Base-by-base conservation (phyloP, 30 jellyfish, hydroid and myxozoan species). In the Hydractinia echinata region DNA sequence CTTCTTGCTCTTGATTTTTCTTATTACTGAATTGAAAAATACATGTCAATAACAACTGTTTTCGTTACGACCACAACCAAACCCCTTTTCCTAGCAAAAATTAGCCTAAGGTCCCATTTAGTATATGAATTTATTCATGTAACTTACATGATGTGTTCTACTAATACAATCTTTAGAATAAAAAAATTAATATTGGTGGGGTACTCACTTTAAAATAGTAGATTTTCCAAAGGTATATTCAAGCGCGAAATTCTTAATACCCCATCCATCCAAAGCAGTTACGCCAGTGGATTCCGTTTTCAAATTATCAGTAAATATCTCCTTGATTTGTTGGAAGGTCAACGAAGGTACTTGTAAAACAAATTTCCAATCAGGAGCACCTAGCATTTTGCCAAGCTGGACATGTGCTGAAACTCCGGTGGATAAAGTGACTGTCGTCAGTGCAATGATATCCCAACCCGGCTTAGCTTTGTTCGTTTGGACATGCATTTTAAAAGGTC, bases 341-440 rank as follows among this genome's bases (percentile, higher is more conserved):
- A 64, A n/a, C 10, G 74, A 64, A n/a, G 74, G 74, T 6, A 64
- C 39, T 64, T 64, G 74, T 51, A 64, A 64, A n/a, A 64, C 74
- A 13, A 64, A 64, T 64, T 64, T 64, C 74, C 74, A 64, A 64
- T 64, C 39, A n/a, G 74, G 74, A 64, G 74, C 74, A 64, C 74
- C 39, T 30, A 30, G 44, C 44, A 30, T 30, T n/a, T 64, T n/a
- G 0, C 74, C 74, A 7, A 64, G 74, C 74, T 64, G 74, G 9
- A 64, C 74, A 7, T n/a, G 18, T 6, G 39, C 74, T 7, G 19
- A 44, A 13, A 64, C 39, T 64, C 74, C 74, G 39, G 4, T 64
- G 44, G 44, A 30, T 44, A 64, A 64, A 4, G 19, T 64, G 7
- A 64, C 39, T 0, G 74, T 64, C 16, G 74, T 64, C 74, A 64